Conservation (phyloP, 2,797 vertebrate genomes). For the Psittacula echo region DNA sequence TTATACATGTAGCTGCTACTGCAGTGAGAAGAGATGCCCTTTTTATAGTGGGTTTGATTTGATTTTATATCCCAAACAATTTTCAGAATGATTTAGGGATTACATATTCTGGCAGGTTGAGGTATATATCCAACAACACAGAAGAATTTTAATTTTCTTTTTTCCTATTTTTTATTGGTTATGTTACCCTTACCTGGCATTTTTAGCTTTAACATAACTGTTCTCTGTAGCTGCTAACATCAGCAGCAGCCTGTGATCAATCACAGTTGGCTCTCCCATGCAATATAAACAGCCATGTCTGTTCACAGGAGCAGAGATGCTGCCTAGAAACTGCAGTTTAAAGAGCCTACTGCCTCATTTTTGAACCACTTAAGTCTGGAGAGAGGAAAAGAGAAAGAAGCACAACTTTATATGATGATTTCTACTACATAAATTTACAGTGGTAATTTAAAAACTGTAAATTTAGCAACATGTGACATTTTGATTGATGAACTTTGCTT, state of each 20-base stretch:
- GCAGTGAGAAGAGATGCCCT: not conserved
- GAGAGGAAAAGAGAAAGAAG: conserved; percentile 4
- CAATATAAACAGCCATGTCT: not conserved
- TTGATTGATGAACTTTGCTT: not conserved
- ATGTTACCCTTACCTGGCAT: not conserved
- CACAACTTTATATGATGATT: not conserved
- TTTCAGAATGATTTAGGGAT: not conserved
- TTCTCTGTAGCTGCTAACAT: not conserved
- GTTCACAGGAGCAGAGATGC: not conserved
- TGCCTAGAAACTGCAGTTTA: not conserved
- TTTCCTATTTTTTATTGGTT: not conserved
- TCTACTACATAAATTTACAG: not conserved
- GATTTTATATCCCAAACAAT: not conserved
- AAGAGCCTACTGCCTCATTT: not conserved
- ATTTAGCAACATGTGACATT: not conserved
- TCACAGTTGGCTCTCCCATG: not conserved
- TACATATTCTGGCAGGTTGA: not conserved
- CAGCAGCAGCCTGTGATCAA: conserved; percentile 9
- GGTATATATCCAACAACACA: not conserved
- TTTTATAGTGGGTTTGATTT: not conserved
- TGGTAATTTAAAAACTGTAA: not conserved
- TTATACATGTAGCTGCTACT: not conserved
- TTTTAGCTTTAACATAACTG: not conserved
- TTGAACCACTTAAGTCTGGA: conserved; percentile 1
- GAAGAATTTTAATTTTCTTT: not conserved